Evolutionary conservation across 1,140 invertebrate genomes (phyloP), one percentile per base, ranked within the genome.

Genomic region (Kradibia gibbosae): DNA sequence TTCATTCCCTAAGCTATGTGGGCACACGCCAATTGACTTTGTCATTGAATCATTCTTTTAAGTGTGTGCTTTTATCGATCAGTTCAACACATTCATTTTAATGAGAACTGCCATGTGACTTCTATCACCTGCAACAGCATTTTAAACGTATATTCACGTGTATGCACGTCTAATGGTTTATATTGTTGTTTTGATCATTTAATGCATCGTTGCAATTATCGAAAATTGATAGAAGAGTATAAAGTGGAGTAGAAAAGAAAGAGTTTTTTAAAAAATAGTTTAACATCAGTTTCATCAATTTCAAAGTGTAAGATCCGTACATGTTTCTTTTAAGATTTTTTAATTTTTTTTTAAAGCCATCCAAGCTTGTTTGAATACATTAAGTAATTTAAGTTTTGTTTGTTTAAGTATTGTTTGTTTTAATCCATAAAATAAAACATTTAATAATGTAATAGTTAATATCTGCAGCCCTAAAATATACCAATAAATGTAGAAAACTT

Each of bases 51-150:
- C 50, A 80, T 70, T 72, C 76, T 34, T 36, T 80, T 71, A 25
- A 10, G 36, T n/a, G 55, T 28, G 48, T 48, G 60, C 48, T 8
- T 65, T 65, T 73, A 80, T 80, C 78, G 77, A 83, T 80, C 77
- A 31, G 17, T 15, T 72, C 48, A 70, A 72, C 65, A 71, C 48
- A 36, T 57, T 45, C 50, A 80, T 80, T 65, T 65, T 22, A 7
- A 77, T 1, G 22, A 1, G 22, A 1, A 48, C 25, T 13, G n/a
- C 3, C 57, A 36, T 22, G 34, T 20, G 20, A 1, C 62, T 31
- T 22, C 34, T 1, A 8, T 0, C 5, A 7, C 22, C 36, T 34
- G 62, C 36, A 20, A n/a, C 17, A 15, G 5, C 62, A 20, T 67
- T 22, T 15, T 17, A 20, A 36, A 20, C 20, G 31, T 62, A 22